phyloP scores from a whole-genome alignment of 2,888 invertebrate species.

The Ormia ochracea region DNA sequence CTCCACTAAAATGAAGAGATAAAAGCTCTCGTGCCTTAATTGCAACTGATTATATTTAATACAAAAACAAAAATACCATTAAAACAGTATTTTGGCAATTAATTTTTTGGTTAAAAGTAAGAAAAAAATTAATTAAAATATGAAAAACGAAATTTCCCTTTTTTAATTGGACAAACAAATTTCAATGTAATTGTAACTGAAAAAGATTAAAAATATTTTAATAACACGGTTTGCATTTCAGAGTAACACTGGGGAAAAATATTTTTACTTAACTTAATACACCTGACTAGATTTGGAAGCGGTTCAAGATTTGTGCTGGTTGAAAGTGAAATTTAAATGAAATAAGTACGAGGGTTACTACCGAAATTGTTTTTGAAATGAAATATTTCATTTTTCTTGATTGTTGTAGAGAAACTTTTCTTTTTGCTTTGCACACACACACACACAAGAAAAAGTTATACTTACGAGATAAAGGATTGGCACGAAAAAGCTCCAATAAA shows the following conservation, averaged over 20 bases:
- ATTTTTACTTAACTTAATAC: background rate
- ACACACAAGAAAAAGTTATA: too few species aligned
- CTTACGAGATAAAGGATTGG: too few species aligned
- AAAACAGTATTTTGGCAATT: background rate
- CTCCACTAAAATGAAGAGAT: constrained; percentile 4
- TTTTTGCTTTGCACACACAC: too few species aligned
- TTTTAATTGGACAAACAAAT: background rate
- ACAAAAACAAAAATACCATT: constrained; percentile 8
- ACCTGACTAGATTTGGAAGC: constrained; percentile 12
- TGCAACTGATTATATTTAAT: background rate
- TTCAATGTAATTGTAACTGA: background rate
- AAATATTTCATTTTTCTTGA: too few species aligned
- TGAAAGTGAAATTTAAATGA: constrained; percentile 7
- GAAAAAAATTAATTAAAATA: constrained; percentile 7
- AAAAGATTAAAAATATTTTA: constrained; percentile 8
- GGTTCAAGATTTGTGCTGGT: background rate
- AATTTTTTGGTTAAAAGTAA: background rate
- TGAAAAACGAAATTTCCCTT: constrained; percentile 41
- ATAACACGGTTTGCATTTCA: background rate
- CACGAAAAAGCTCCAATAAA: too few species aligned
- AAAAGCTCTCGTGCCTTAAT: constrained; percentile 3
- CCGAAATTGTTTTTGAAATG: background rate
- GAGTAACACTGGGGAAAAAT: constrained; percentile 1
- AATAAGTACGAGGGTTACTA: background rate
- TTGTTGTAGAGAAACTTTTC: too few species aligned